A percentile compares a stretch with the other conserved stretches of the same genome.
phyloP scores from a whole-genome alignment of 1,140 invertebrate species.

The Lucilia sericata region DNA sequence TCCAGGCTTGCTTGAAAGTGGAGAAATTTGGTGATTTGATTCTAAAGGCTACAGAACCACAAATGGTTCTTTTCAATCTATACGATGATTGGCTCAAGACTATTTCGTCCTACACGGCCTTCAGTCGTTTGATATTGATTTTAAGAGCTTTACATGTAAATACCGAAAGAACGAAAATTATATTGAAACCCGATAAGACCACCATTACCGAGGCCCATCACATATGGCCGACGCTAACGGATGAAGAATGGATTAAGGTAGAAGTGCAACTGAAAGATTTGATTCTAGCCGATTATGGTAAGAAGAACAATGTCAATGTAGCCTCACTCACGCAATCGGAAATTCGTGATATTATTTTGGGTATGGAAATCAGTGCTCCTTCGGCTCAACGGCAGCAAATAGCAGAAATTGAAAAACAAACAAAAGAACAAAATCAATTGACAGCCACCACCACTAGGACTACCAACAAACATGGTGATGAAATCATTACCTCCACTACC shows the following conservation, averaged over 20 bases:
- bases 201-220: conserved; percentile 99
- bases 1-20: conserved; percentile 96
- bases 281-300: conserved; percentile 98
- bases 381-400: conserved; percentile 99
- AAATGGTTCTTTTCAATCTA: conserved; percentile 99
- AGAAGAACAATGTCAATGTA: conserved; percentile 99
- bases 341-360: conserved; percentile 98
- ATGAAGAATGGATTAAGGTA: conserved; percentile 99
- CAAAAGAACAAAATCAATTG: conserved; percentile 98
- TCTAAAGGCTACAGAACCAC: conserved; percentile 98
- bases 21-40: conserved; percentile 99
- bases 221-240: conserved; percentile 97
- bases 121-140: conserved; percentile 97
- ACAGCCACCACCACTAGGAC: conserved; percentile 98
- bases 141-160: conserved; percentile 98
- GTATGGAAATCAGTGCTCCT: conserved; percentile 99
- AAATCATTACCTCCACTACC: conserved; percentile 99
- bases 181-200: conserved; percentile 98
- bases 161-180: conserved; percentile 98
- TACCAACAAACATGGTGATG: conserved; percentile 99
- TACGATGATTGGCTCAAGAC: conserved; percentile 99
- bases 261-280: conserved; percentile 98
- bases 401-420: conserved; percentile 99
- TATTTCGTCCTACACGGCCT: conserved; percentile 95
- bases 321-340: conserved; percentile 98